Conservation (phyloP, 2,888 invertebrate species). For the Abscondita cerata region DNA sequence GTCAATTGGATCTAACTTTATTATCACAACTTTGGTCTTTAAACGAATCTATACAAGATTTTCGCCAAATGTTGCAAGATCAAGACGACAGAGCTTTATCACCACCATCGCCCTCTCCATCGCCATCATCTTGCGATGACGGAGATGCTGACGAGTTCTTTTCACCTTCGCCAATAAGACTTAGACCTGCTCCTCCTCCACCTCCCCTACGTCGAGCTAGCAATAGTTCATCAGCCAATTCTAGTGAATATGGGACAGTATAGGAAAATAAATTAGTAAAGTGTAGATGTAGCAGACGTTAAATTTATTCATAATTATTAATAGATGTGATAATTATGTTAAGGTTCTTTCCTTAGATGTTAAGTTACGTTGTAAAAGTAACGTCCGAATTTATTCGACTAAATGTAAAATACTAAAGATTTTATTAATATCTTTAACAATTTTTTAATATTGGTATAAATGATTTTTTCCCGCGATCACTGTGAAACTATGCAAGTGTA, state of each 20-base stretch:
- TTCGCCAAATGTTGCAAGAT: conserved; percentile 73
- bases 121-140: conserved; percentile 62
- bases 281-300: background rate
- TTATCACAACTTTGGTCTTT: conserved; percentile 91
- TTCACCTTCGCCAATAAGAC: conserved; percentile 52
- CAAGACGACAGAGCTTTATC: conserved; percentile 58
- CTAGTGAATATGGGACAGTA: conserved; percentile 47
- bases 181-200: conserved; percentile 58
- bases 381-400: too few relatives aligned
- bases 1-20: conserved; percentile 87
- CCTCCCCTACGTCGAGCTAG: conserved; percentile 56
- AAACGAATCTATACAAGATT: conserved; percentile 91
- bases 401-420: too few relatives aligned
- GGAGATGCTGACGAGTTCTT: conserved; percentile 49
- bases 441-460: too few relatives aligned
- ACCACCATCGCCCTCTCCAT: conserved; percentile 63
- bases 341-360: background rate
- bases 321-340: conserved; percentile 1
- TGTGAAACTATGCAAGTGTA: too few relatives aligned
- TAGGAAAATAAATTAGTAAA: background rate
- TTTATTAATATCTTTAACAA: too few relatives aligned
- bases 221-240: conserved; percentile 49
- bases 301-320: background rate
- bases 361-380: too few relatives aligned
- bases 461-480: too few relatives aligned